These are phyloP conservation scores for Tachysurus fulvidraco DNA, from an alignment of 2,113 vertebrate genomes.

Conservation along the genomic window DNA sequence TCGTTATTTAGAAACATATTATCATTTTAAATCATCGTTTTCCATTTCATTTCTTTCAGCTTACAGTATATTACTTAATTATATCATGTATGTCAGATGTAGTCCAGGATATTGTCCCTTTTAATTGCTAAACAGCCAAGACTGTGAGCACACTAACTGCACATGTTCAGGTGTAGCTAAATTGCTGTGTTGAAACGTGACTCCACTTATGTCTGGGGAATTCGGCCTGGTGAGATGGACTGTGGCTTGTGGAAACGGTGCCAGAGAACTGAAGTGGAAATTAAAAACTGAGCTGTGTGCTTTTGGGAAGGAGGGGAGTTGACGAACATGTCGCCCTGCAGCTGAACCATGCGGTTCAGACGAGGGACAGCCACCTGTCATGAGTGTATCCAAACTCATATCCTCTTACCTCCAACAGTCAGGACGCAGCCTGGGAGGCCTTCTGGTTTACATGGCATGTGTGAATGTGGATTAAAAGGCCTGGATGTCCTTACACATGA, in stretches of 20 bases:
- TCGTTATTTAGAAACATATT: background rate
- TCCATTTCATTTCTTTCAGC: background rate
- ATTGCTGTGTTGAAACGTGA: conserved; percentile 58
- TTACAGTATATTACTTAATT: too few relatives aligned
- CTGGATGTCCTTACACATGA: conserved; percentile 33
- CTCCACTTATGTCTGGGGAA: conserved; percentile 48
- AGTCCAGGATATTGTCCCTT: background rate
- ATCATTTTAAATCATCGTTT: background rate
- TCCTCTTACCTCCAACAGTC: conserved; percentile 45
- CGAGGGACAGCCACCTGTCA: conserved; percentile 52
- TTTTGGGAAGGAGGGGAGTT: background rate
- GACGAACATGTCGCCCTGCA: conserved; percentile 10
- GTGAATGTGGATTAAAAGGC: conserved; percentile 3
- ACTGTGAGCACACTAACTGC: conserved; percentile 13
- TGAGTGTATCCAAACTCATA: conserved; percentile 39
- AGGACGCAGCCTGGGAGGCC: conserved; percentile 14
- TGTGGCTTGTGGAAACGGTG: conserved; percentile 49
- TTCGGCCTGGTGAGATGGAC: conserved; percentile 53
- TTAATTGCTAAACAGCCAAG: background rate
- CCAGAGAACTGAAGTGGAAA: conserved; percentile 22
- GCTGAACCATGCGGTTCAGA: conserved; percentile 45
- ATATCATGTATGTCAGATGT: background rate
- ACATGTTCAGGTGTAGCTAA: conserved; percentile 51
- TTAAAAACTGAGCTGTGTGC: conserved; percentile 34
- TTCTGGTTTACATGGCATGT: conserved; percentile 26